Evolutionary conservation across 2,113 vertebrate genomes (phyloP), one percentile per base, ranked within the genome.

Genomic region (Alethe diademata): DNA sequence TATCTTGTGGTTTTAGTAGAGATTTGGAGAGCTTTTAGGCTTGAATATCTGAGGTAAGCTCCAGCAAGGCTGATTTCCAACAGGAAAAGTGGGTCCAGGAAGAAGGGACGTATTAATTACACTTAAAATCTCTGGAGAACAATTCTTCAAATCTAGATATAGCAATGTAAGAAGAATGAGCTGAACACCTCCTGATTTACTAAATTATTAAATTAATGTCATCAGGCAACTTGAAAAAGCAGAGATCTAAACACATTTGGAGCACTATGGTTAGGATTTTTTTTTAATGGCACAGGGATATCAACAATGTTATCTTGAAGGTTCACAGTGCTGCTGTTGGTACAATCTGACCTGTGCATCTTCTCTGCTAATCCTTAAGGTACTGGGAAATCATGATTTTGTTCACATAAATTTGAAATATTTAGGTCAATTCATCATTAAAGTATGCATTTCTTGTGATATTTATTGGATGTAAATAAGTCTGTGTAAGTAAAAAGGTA

Each of bases 21-120:
- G 95, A 97, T 96, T 91, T 96, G 62, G 89, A 89, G 94, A 89
- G 92, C 31, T 97, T 97, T 97, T 87, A 93, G 66, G 36, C 61
- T 90, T 75, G 78, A 86, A 22, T 93, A 92, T 97, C 87, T 69
- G 82, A 95, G 65, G 70, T 84, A 91, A 96, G 50, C 75, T 72
- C 58, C 65, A 45, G 31, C 88, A 92, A 91, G 85, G 50, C 83
- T 78, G 89, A 88, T 61, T 94, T 93, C 90, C 67, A 79, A 50
- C 23, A 61, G 54, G 50, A 90, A 96, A 97, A 94, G 62, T 95
- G 92, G 94, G 93, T 94, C 91, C 92, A n/a, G 62, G 73, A 82
- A 90, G 92, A 83, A 79, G 14, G 88, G 48, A 80, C 40, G 38
- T 95, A 94, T 94, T 98, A 97, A 97, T 97, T 97, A 95, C 60